Evolutionary conservation across 2,888 invertebrate species (phyloP), one percentile per base, ranked within the genome.

Genomic region (Cephus nigrinus): DNA sequence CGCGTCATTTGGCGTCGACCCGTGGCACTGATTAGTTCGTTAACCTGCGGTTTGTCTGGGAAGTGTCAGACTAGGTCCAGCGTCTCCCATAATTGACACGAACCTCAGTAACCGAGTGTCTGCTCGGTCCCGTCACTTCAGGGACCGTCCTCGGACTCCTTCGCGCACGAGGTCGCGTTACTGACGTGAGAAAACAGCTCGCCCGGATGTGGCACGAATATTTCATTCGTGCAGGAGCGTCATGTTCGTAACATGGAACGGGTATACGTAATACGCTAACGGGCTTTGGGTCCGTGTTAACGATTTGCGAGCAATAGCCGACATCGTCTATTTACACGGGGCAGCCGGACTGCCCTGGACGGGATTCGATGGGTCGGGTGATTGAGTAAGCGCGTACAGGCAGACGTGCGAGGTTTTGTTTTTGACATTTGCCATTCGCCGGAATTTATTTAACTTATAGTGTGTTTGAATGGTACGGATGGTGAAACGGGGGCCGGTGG

Each of bases 1-100:
- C 68, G 75, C 76, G 78, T 78, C 83, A 85, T 85, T 86, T 84
- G 85, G 83, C 82, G 84, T 85, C 82, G 83, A 83, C 80, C 80
- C 78, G 73, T 69, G 79, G 77, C 80, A 78, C 79, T 83, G 84
- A 86, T 87, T 87, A 85, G 86, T 86, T 84, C 84, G 85, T 86
- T 85, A 83, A 82, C 82, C 82, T 79, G 73, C 12, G 71, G 71
- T 71, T 71, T 31, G 71, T 71, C 71, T 31, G 71, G 11, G 71
- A 71, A 71, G 71, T 71, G 71, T 71, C 71, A 71, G 71, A 33
- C 12, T 15, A 3, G 71, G 79, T 68, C 74, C 74, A 69, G 35
- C 80, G 83, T 80, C 83, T 82, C 80, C 79, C 79, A 81, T 84
- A 84, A 84, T 84, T 84, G 84, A 84, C 84, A 82, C 9, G 71